Evolutionary conservation across 2,797 vertebrate species (phyloP).

Genomic region (Fratercula arctica): DNA sequence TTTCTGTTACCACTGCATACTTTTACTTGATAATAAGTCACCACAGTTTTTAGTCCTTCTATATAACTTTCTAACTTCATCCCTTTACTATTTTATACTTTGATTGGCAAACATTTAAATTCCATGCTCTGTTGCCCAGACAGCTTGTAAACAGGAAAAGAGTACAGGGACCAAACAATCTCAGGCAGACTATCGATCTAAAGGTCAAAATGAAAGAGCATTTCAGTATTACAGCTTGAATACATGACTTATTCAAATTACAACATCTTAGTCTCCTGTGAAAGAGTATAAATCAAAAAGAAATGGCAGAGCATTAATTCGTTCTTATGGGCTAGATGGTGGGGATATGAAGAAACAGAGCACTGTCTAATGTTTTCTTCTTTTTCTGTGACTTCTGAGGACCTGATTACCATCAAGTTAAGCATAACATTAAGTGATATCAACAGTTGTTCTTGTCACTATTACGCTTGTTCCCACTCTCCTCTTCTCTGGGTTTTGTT

Average conservation of each 20-base stretch:
- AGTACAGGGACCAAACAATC: conserved; percentile 32
- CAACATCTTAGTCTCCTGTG: not conserved
- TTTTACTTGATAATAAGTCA: conserved; percentile 3
- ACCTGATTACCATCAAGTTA: not conserved
- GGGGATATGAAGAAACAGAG: not conserved
- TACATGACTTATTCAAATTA: conserved; percentile 34
- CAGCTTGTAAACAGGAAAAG: conserved; percentile 51
- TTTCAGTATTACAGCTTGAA: conserved; percentile 42
- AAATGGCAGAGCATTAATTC: not conserved
- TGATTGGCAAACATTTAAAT: conserved; percentile 65
- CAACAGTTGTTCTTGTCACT: not conserved
- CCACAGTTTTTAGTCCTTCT: conserved; percentile 40
- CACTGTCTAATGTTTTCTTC: not conserved
- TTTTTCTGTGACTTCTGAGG: not conserved
- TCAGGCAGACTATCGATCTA: conserved; percentile 9
- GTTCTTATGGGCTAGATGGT: not conserved
- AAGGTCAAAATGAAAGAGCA: conserved; percentile 57
- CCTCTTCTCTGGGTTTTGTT: not conserved
- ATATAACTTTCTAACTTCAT: conserved; percentile 51
- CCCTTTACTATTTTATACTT: conserved; percentile 43
- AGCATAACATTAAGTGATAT: not conserved
- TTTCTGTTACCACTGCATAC: not conserved
- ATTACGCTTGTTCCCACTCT: not conserved
- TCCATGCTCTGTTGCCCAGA: not conserved
- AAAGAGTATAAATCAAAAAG: conserved; percentile 35